These are phyloP conservation scores for Brachionus calyciflorus DNA, from an alignment of 1,140 invertebrate genomes.

Conservation along the genomic window DNA sequence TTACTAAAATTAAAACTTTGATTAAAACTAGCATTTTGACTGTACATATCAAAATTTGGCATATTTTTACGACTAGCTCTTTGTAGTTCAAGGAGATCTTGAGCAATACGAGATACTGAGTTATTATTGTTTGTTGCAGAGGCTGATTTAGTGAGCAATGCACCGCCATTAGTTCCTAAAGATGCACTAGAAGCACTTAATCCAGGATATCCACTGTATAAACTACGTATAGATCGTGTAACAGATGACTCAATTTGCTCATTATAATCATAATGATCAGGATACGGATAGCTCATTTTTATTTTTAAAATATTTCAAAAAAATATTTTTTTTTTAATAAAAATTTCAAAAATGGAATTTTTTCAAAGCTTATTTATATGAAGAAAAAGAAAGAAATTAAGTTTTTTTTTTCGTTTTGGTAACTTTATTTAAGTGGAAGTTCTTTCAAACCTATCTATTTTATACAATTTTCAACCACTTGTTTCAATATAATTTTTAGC, in stretches of 20 bases:
- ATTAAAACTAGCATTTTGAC: neutral
- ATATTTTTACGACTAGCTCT: constrained; percentile 34
- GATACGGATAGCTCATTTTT: constrained; percentile 19
- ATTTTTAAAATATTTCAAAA: neutral
- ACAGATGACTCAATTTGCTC: neutral
- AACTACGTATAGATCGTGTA: constrained; percentile 7
- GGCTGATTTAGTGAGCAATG: constrained; percentile 9
- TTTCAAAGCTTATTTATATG: constrained; percentile 8
- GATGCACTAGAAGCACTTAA: neutral
- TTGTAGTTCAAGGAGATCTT: constrained; percentile 38
- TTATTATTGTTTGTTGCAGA: neutral
- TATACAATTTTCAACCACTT: constrained; percentile 30
- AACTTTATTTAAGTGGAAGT: neutral
- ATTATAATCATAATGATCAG: neutral
- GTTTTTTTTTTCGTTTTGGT: constrained; percentile 4
- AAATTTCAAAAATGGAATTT: constrained; percentile 14
- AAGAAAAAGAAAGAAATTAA: too few relatives aligned
- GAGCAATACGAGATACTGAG: constrained; percentile 31
- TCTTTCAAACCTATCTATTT: constrained; percentile 13
- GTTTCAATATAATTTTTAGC: constrained; percentile 2
- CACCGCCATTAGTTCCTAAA: neutral
- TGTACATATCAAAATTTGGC: neutral
- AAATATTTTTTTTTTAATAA: too few relatives aligned
- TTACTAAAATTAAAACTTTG: neutral
- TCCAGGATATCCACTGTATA: constrained; percentile 18